Conservation (phyloP, 2,113 vertebrate genomes). For the Trichomycterus rosablanca region DNA sequence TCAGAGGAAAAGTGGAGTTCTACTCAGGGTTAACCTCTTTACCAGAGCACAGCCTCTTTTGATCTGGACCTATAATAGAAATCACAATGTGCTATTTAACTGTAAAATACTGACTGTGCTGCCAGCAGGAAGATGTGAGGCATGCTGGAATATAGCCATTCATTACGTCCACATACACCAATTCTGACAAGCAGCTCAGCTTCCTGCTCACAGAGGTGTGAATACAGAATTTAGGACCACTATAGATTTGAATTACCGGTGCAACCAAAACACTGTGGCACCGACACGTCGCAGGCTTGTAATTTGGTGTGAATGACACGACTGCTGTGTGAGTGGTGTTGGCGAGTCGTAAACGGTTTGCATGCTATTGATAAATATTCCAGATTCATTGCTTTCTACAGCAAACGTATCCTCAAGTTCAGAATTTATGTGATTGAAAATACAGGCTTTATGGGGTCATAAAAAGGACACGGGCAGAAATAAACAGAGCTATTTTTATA, state of each 20-base stretch:
- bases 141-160: constrained; percentile 30
- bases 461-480: constrained; percentile 35
- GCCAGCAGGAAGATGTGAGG: constrained; percentile 25
- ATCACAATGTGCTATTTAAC: constrained; percentile 37
- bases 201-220: constrained; percentile 30
- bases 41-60: constrained; percentile 29
- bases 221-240: constrained; percentile 28
- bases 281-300: constrained; percentile 21
- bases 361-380: constrained; percentile 29
- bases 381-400: constrained; percentile 14
- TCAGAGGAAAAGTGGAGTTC: constrained; percentile 25
- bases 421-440: constrained; percentile 33
- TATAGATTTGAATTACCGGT: constrained; percentile 23
- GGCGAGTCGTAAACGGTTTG: constrained; percentile 11
- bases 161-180: constrained; percentile 21
- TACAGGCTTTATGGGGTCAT: constrained; percentile 30
- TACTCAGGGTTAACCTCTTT: constrained; percentile 30
- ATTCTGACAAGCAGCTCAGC: constrained; percentile 28
- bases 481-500: constrained; percentile 37
- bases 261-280: constrained; percentile 5
- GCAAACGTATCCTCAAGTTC: constrained; percentile 19
- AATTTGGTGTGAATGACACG: neutral
- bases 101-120: constrained; percentile 28
- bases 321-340: constrained; percentile 7
- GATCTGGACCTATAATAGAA: constrained; percentile 37